Evolutionary conservation across 2,888 invertebrate species (phyloP).

Genomic region (Ornithoptera alexandrae): DNA sequence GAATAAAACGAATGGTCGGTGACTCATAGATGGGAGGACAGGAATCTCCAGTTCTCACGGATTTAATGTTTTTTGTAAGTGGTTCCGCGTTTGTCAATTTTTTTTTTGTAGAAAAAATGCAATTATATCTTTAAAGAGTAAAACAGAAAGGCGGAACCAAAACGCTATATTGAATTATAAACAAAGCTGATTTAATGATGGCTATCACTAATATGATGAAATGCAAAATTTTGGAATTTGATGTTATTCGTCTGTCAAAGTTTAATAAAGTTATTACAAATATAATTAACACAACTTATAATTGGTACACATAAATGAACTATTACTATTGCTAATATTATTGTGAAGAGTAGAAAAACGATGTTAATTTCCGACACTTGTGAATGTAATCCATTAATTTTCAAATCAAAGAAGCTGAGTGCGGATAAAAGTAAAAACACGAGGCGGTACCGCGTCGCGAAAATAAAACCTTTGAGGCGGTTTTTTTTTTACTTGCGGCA

Average conservation of each 20-base stretch:
- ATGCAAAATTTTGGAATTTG: too few species aligned
- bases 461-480: conserved; percentile 48
- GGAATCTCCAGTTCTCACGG: conserved; percentile 28
- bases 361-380: not conserved
- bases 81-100: conserved; percentile 10
- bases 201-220: not conserved
- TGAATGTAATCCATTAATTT: not conserved
- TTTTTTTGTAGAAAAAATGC: conserved; percentile 19
- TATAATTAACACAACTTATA: too few species aligned
- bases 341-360: too few species aligned
- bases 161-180: not conserved
- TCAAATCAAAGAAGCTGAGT: conserved; percentile 3
- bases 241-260: too few species aligned
- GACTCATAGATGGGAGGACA: conserved; percentile 30
- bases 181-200: not conserved
- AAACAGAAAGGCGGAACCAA: not conserved
- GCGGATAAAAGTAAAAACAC: conserved; percentile 7
- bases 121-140: conserved; percentile 14
- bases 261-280: too few species aligned
- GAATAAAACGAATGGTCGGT: conserved; percentile 34
- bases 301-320: too few species aligned
- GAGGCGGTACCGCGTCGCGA: conserved; percentile 47
- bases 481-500: conserved; percentile 43
- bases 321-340: too few species aligned
- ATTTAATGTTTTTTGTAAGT: conserved; percentile 16